Evolutionary conservation across 2,113 vertebrate genomes (phyloP), one percentile per base, ranked within the genome.

Genomic region (Ceuthmochares aereus): DNA sequence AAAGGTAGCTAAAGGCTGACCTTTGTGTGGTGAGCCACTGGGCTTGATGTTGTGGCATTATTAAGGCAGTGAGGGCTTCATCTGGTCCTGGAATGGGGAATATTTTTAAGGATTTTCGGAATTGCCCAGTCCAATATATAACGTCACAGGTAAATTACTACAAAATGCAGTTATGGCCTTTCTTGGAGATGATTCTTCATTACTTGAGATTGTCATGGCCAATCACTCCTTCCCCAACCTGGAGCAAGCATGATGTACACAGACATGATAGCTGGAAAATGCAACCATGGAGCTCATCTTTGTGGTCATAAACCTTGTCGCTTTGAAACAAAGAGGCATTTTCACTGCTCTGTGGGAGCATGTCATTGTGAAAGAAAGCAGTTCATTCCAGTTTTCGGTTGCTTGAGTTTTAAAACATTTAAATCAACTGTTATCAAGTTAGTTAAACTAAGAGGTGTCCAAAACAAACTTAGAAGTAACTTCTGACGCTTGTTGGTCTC

Each of bases 41-140:
- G 19, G 2, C 16, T 4, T 32, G 40, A 4, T 27, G n/a, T 62
- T 0, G 0, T 0, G 1, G 77, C 4, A 1, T 10, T 43, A 29
- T 10, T 58, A 4, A 11, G 36, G n/a, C n/a, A 23, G 22, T 8
- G n/a, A 87, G 6, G 26, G n/a, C 16, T 58, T 49, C 40, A 26
- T 23, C 37, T 55, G 0, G 0, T 25, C 14, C 34, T 51, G 54
- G 34, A 25, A 6, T 19, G 11, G 23, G 12, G 9, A 26, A 29
- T 12, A 19, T 60, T 85, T 82, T 34, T 40, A 43, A 75, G 56
- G 30, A 4, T 18, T 7, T 66, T 54, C 66, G 34, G 13, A 85
- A 54, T 1, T 21, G 6, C 27, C 14, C 32, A 26, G 36, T 4
- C 6, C n/a, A 75, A n/a, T 62, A 58, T 92, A 73, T 34, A 69